Conservation (phyloP, 1,140 invertebrate genomes). For the Cyrtorhinus lividipennis region DNA sequence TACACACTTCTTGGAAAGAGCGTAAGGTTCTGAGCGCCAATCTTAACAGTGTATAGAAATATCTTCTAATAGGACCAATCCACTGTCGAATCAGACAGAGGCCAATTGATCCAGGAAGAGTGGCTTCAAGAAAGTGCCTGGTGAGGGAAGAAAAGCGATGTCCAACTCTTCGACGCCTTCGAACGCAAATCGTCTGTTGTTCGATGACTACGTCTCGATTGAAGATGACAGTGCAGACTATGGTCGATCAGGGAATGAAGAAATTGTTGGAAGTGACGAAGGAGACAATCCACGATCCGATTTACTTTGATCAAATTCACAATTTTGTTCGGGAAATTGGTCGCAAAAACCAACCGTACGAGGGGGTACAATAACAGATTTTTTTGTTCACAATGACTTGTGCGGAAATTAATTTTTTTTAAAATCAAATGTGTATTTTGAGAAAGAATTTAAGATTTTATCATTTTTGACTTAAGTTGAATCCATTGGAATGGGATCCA, state of each 20-base stretch:
- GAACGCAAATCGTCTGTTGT: neutral
- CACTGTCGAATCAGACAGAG: neutral
- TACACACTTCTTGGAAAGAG: no score
- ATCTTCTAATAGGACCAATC: neutral
- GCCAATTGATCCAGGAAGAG: no score
- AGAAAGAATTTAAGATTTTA: no score
- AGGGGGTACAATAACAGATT: neutral
- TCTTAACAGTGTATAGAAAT: neutral
- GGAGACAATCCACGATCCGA: neutral
- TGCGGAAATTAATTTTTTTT: neutral
- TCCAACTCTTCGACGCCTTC: neutral
- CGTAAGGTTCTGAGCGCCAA: no score
- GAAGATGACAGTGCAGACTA: neutral
- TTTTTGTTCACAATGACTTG: neutral
- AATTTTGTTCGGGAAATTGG: neutral
- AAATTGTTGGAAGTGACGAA: neutral
- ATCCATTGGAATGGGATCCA: no score
- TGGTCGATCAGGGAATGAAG: neutral
- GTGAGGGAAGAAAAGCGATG: neutral
- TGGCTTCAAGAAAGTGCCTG: neutral
- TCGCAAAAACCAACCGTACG: neutral
- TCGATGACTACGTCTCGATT: conserved; percentile 9
- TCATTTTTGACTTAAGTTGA: no score
- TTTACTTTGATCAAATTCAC: neutral
- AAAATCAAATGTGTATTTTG: no score